These are phyloP conservation scores for Mionectes macconnelli DNA, from an alignment of 2,113 vertebrate genomes.

Conservation along the genomic window DNA sequence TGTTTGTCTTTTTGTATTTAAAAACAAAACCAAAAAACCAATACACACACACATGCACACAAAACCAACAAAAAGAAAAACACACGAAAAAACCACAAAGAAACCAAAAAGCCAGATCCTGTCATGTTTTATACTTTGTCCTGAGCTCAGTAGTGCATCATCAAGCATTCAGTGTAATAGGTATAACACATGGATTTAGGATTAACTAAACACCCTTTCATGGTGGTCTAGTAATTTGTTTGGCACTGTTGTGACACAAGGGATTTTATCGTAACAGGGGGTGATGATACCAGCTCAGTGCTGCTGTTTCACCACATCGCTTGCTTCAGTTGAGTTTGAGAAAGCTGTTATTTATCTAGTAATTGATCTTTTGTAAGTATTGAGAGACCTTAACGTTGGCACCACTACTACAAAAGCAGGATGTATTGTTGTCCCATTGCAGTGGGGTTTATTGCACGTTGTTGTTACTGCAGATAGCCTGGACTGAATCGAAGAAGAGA, in stretches of 20 bases:
- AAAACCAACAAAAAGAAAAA: too few species aligned
- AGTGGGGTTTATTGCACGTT: background rate
- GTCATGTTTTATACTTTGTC: background rate
- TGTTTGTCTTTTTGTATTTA: background rate
- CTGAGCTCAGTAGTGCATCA: background rate
- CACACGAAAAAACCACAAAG: background rate
- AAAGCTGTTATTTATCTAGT: background rate
- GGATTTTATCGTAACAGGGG: background rate
- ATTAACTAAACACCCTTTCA: background rate
- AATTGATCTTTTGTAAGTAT: background rate
- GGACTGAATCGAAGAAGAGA: background rate
- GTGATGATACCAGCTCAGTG: background rate
- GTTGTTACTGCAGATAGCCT: background rate
- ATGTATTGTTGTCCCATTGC: background rate
- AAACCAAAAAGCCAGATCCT: background rate
- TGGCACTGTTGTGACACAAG: background rate
- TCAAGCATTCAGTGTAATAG: background rate
- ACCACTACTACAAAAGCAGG: background rate
- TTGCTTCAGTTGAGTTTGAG: background rate
- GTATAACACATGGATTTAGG: background rate
- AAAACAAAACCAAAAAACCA: background rate
- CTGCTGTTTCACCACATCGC: background rate
- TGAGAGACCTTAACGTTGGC: background rate
- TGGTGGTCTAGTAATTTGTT: background rate
- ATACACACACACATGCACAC: too few species aligned